Conservation (phyloP, 2,888 invertebrate species). For the Mimachlamys varia region DNA sequence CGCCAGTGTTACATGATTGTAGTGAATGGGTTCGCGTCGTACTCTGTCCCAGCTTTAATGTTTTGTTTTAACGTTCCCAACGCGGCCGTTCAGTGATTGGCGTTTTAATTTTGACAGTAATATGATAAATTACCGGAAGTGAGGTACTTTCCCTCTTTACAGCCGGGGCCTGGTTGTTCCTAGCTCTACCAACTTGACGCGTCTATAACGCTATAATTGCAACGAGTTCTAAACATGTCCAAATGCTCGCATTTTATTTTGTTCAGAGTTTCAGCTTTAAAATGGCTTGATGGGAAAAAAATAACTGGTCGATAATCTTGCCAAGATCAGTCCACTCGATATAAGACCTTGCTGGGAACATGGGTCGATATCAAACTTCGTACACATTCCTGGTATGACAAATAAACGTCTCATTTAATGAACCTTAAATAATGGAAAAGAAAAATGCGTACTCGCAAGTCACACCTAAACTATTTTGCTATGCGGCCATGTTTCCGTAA, state of each 20-base stretch:
- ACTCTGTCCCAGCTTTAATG: background rate
- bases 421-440: no score
- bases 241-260: background rate
- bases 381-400: no score
- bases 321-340: background rate
- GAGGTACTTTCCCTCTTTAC: background rate
- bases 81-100: background rate
- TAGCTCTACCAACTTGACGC: background rate
- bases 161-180: background rate
- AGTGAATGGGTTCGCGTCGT: background rate
- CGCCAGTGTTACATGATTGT: background rate
- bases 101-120: conserved; percentile 1
- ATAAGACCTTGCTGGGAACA: no score
- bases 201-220: background rate
- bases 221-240: background rate
- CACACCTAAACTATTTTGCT: no score
- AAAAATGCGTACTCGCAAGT: no score
- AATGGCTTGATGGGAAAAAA: background rate
- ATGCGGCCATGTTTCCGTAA: no score
- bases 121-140: conserved; percentile 33
- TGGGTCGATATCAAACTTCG: no score
- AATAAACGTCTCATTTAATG: no score
- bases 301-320: background rate
- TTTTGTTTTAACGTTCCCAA: background rate
- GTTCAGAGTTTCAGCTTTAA: background rate